A percentile compares a stretch with the other conserved stretches of the same genome.
Conservation (phyloP, 2,888 invertebrate species). For the Selenia dentaria region DNA sequence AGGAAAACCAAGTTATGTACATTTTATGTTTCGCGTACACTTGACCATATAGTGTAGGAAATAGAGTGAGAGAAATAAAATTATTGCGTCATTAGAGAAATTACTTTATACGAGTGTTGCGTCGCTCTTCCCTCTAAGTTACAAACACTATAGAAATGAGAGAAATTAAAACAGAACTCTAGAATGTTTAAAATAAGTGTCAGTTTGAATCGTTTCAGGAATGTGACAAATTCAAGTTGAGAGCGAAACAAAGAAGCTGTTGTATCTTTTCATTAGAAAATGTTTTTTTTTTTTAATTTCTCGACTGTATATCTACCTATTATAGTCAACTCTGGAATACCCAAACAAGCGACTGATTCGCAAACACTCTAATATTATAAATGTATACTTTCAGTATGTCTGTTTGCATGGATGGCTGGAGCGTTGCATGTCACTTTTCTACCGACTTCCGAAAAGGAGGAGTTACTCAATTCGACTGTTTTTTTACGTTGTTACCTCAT, state of each 20-base stretch:
- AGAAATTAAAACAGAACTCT: slow-evolving; percentile 42
- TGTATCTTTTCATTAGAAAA: slow-evolving; percentile 57
- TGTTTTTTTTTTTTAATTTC: no score
- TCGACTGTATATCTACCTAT: no score
- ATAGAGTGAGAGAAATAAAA: slow-evolving; percentile 56
- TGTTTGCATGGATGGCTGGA: no score
- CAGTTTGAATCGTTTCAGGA: slow-evolving; percentile 32
- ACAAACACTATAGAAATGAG: slow-evolving; percentile 45
- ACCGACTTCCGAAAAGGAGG: no score
- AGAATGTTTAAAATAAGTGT: slow-evolving; percentile 31
- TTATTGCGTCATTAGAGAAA: slow-evolving; percentile 70
- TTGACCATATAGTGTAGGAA: slow-evolving; percentile 60
- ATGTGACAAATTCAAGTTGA: slow-evolving; percentile 49
- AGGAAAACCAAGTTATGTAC: slow-evolving; percentile 52
- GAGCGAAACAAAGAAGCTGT: slow-evolving; percentile 44
- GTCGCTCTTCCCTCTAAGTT: slow-evolving; percentile 51
- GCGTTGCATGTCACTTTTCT: no score
- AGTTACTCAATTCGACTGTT: no score
- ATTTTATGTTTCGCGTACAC: slow-evolving; percentile 49
- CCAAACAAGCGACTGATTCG: no score
- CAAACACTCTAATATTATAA: no score
- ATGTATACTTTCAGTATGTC: no score
- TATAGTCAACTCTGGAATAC: no score
- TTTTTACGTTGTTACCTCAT: no score
- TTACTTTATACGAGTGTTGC: slow-evolving; percentile 50